phyloP scores from a whole-genome alignment of 2,888 invertebrate species.

The Habroteleia sp. region DNA sequence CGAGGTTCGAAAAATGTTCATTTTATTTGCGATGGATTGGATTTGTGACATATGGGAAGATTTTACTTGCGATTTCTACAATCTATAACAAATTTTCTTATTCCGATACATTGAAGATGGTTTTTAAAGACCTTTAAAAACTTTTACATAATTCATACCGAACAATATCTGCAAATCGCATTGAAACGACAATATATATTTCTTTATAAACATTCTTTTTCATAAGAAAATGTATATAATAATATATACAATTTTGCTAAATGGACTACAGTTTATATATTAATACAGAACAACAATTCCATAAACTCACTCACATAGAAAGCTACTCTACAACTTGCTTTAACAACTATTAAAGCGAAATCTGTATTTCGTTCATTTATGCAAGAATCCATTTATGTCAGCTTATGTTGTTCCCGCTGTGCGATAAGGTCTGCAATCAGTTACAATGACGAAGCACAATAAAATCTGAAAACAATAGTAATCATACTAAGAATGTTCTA shows the following conservation, averaged over 20 bases:
- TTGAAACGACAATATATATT: too few species aligned
- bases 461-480: constrained; percentile 60
- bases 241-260: too few species aligned
- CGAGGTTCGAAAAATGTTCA: constrained; percentile 15
- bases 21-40: constrained; percentile 31
- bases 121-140: too few species aligned
- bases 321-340: constrained; percentile 7
- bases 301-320: constrained; percentile 21
- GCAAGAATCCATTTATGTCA: constrained; percentile 56
- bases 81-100: neutral
- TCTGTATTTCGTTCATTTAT: constrained; percentile 60
- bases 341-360: constrained; percentile 29
- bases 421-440: constrained; percentile 56
- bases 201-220: too few species aligned
- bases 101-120: constrained; percentile 12
- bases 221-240: too few species aligned
- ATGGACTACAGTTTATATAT: too few species aligned
- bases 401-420: constrained; percentile 42
- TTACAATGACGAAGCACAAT: constrained; percentile 56
- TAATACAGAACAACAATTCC: constrained; percentile 18
- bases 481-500: constrained; percentile 53
- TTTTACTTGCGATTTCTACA: constrained; percentile 10
- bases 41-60: constrained; percentile 31
- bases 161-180: too few species aligned
- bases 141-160: too few species aligned